These are phyloP conservation scores for Paedocypris sp. DNA, from an alignment of 2,113 vertebrate genomes.

Conservation along the genomic window DNA sequence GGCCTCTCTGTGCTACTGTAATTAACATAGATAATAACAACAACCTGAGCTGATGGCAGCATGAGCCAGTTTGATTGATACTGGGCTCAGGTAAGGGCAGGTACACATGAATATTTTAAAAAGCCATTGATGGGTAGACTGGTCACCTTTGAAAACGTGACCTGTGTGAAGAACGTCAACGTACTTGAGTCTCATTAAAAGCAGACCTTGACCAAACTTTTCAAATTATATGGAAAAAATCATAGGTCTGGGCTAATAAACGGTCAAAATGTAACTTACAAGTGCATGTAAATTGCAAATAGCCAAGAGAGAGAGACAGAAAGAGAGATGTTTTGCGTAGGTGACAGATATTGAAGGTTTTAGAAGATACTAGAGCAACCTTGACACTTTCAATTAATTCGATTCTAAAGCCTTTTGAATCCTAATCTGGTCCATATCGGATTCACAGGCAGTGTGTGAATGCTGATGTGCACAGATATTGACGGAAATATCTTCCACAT, in stretches of 20 bases:
- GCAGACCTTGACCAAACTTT: too few relatives aligned
- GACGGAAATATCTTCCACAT: not conserved
- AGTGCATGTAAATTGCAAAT: not conserved
- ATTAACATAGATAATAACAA: slow-evolving; percentile 26
- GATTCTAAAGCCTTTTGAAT: not conserved
- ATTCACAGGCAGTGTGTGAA: not conserved
- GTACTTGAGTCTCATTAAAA: not conserved
- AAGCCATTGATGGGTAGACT: not conserved
- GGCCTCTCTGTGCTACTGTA: slow-evolving; percentile 7
- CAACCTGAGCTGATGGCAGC: slow-evolving; percentile 2
- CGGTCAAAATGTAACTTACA: too few relatives aligned
- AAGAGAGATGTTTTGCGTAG: not conserved
- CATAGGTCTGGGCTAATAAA: too few relatives aligned
- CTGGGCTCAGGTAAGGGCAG: not conserved
- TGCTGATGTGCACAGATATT: not conserved
- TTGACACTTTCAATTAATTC: not conserved
- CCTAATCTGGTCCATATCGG: not conserved
- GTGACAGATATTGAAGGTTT: not conserved
- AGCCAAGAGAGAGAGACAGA: too few relatives aligned
- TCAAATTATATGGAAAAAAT: too few relatives aligned
- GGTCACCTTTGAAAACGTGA: not conserved
- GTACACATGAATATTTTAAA: slow-evolving; percentile 1
- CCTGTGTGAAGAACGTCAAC: not conserved
- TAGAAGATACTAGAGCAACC: not conserved
- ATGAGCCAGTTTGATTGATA: not conserved